A percentile compares a stretch with the other conserved stretches of the same genome.
Evolutionary conservation across 2,113 vertebrate species (phyloP).

Genomic region (Orthochromis indermauri): DNA sequence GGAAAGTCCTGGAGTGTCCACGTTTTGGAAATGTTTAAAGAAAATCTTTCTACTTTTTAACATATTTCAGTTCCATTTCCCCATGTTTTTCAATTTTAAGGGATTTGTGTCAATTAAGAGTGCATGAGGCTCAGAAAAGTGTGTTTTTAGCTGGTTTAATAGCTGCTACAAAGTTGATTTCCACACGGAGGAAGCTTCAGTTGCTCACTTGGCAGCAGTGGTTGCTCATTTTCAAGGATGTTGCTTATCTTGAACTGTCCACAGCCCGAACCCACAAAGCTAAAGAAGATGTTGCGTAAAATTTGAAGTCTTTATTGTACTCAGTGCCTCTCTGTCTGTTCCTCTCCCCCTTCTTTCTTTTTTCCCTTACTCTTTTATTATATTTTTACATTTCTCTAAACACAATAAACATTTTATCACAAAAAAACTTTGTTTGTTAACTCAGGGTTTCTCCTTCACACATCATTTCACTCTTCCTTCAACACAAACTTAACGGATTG

Average conservation of each 20-base stretch:
- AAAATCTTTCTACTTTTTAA: not conserved
- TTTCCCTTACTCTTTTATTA: not conserved
- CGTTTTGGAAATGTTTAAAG: not conserved
- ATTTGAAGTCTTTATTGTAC: not conserved
- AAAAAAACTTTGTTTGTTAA: not conserved
- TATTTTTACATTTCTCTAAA: not conserved
- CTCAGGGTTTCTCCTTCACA: not conserved
- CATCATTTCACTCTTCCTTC: not conserved
- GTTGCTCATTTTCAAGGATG: not conserved
- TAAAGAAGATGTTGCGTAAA: accelerated
- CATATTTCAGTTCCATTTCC: not conserved
- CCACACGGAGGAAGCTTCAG: not conserved
- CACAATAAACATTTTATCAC: not conserved
- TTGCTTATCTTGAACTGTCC: not conserved
- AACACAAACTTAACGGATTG: not conserved
- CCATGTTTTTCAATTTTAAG: not conserved
- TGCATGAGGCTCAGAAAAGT: not conserved
- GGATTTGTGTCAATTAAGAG: not conserved
- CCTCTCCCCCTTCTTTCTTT: not conserved
- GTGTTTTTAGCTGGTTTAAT: not conserved
- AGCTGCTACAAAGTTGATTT: not conserved
- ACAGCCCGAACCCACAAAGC: not conserved
- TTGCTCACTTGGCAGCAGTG: not conserved
- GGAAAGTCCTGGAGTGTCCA: not conserved
- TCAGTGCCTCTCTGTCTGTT: not conserved